Percentiles rank a stretch among this genome's conserved stretches.
These are phyloP conservation scores for Mus minutoides DNA, from an alignment of 2,797 vertebrate species.

Conservation along the genomic window DNA sequence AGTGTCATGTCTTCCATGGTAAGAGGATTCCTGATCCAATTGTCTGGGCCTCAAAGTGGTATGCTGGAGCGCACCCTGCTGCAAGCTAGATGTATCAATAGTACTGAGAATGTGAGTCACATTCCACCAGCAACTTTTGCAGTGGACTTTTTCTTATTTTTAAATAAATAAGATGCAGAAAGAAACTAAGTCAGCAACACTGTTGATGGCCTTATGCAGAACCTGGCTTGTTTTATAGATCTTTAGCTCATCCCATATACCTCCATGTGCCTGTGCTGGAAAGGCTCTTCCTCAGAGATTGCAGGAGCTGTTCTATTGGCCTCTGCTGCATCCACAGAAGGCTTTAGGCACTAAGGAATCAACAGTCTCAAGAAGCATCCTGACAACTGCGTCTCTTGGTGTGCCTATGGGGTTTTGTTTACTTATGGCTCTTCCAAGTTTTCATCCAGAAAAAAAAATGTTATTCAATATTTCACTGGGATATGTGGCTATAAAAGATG, in stretches of 20 bases:
- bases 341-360: background rate
- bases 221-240: background rate
- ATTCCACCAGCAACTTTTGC: background rate
- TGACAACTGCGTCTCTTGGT: background rate
- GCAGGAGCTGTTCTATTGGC: background rate
- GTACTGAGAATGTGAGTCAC: background rate
- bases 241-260: background rate
- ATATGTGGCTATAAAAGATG: background rate
- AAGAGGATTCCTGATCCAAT: background rate
- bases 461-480: background rate
- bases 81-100: background rate
- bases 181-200: background rate
- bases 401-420: background rate
- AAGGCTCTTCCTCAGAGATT: background rate
- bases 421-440: background rate
- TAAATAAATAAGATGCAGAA: background rate
- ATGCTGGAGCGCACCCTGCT: background rate
- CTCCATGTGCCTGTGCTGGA: background rate
- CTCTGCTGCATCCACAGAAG: background rate
- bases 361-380: no score
- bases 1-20: background rate
- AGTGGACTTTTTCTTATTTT: background rate
- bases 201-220: background rate
- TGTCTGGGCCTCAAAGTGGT: no score
- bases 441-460: background rate